Evolutionary conservation across 2,797 vertebrate species (phyloP).

Genomic region (Pseudochromis fuscus): DNA sequence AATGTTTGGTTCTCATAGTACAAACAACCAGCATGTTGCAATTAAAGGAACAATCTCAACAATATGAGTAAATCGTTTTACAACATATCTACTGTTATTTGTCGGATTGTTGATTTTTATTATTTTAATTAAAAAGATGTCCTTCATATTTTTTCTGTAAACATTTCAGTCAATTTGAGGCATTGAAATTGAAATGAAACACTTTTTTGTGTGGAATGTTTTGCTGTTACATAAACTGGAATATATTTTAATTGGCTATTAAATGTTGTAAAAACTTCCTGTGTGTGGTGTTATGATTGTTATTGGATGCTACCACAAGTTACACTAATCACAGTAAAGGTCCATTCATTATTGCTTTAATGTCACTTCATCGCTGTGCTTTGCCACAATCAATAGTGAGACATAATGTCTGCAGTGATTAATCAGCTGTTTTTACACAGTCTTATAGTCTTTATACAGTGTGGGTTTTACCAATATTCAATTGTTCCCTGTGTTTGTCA

Average conservation of each 20-base stretch:
- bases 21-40: constrained; percentile 53
- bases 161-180: background rate
- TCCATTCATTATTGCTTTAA: constrained; percentile 38
- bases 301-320: constrained; percentile 9
- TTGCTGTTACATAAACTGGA: constrained; percentile 56
- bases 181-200: constrained; percentile 14
- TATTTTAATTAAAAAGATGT: constrained; percentile 37
- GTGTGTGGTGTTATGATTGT: background rate
- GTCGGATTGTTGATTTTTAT: constrained; percentile 10
- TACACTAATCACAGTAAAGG: constrained; percentile 16
- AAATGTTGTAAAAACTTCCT: constrained; percentile 56
- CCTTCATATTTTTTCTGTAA: constrained; percentile 1
- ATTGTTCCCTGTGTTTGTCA: constrained; percentile 18
- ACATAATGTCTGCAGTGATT: constrained; percentile 39
- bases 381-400: constrained; percentile 42
- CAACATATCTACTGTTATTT: constrained; percentile 18
- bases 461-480: constrained; percentile 40
- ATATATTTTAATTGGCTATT: constrained; percentile 73
- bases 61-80: constrained; percentile 6
- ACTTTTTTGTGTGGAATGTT: constrained; percentile 44
- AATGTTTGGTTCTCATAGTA: constrained; percentile 25
- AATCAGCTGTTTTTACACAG: constrained; percentile 47
- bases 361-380: constrained; percentile 19
- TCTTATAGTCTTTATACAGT: constrained; percentile 15
- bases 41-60: constrained; percentile 24